Percentiles rank a stretch among this genome's conserved stretches.
phyloP scores from a whole-genome alignment of 2,888 invertebrate species.

The Phymatocera aterrima region DNA sequence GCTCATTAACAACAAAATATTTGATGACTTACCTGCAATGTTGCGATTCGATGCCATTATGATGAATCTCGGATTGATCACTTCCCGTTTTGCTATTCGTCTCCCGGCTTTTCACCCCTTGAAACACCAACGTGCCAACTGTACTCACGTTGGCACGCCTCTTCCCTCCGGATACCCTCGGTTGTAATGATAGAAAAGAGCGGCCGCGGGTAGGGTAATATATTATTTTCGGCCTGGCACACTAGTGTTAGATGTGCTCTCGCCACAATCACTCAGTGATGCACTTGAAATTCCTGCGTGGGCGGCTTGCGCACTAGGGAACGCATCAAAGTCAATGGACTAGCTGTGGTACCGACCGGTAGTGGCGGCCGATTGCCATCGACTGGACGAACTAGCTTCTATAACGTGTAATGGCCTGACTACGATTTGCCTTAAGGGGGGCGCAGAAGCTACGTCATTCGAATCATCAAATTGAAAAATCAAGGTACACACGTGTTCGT shows the following conservation, averaged over 20 bases:
- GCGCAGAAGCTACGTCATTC: conserved; percentile 27
- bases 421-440: conserved; percentile 29
- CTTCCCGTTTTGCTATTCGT: background rate
- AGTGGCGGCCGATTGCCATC: conserved; percentile 40
- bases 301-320: conserved; percentile 23
- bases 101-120: background rate
- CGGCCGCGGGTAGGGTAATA: background rate
- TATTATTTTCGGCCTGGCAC: conserved; percentile 26
- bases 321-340: conserved; percentile 30
- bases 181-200: background rate
- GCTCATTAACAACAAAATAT: background rate
- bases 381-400: conserved; percentile 29
- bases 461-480: background rate
- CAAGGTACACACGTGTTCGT: background rate
- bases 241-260: background rate
- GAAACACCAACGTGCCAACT: background rate
- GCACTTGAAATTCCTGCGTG: conserved; percentile 42
- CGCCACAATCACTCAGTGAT: conserved; percentile 20
- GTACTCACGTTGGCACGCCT: background rate
- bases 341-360: conserved; percentile 26
- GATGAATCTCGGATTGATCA: background rate
- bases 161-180: background rate
- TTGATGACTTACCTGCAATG: conserved; percentile 38
- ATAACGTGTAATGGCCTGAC: conserved; percentile 40
- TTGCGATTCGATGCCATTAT: conserved; percentile 44